Percentiles rank a stretch among this genome's conserved stretches.
These are phyloP conservation scores for Crypturellus undulatus DNA, from an alignment of 2,113 vertebrate genomes.

Conservation along the genomic window DNA sequence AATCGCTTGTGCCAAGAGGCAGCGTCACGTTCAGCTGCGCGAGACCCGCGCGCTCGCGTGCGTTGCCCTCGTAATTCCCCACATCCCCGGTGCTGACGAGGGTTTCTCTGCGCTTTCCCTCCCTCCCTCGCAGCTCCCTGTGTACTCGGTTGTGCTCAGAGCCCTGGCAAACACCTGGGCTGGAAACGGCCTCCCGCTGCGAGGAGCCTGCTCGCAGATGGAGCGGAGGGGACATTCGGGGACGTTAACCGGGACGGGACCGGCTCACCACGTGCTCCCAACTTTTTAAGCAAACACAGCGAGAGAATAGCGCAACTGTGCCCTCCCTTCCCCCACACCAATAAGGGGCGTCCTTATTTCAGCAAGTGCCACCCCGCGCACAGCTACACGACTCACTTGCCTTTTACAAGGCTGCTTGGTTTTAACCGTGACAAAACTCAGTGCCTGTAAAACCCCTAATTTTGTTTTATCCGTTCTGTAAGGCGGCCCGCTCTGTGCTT, in stretches of 20 bases:
- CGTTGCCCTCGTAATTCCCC: background rate
- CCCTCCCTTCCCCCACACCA: background rate
- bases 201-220: background rate
- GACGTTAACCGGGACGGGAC: constrained; percentile 47
- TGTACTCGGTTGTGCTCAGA: background rate
- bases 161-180: background rate
- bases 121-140: background rate
- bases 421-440: background rate
- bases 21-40: constrained; percentile 36
- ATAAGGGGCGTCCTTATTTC: constrained; percentile 1
- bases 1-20: constrained; percentile 68
- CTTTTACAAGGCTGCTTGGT: constrained; percentile 28
- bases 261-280: background rate
- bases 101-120: background rate
- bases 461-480: background rate
- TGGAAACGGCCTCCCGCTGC: background rate
- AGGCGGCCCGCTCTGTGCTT: background rate
- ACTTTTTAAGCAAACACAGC: constrained; percentile 13
- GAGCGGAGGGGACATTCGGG: constrained; percentile 26
- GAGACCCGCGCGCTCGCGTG: background rate
- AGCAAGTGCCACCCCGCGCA: background rate
- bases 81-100: background rate
- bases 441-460: background rate
- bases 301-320: background rate
- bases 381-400: background rate